phyloP scores from a whole-genome alignment of 2,888 invertebrate species.

The Erebia epiphron region DNA sequence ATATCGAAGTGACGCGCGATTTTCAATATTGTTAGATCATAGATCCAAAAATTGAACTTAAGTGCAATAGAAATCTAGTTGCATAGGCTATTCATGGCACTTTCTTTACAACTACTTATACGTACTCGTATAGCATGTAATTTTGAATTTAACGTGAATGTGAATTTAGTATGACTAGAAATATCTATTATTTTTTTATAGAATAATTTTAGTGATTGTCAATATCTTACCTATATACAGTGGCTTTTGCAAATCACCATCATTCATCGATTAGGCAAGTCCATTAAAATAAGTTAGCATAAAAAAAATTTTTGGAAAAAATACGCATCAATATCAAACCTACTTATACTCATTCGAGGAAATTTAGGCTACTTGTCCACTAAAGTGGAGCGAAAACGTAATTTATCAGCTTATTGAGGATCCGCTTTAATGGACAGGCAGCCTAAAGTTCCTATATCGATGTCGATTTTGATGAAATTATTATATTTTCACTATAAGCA shows the following conservation, averaged over 20 bases:
- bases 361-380: not conserved
- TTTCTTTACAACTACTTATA: slow-evolving; percentile 8
- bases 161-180: slow-evolving; percentile 30
- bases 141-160: slow-evolving; percentile 24
- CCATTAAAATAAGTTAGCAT: not conserved
- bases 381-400: no score
- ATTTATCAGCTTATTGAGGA: not conserved
- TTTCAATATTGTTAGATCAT: slow-evolving; percentile 20
- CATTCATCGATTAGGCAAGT: not conserved
- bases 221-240: not conserved
- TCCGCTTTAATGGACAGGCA: not conserved
- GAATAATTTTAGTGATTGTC: slow-evolving; percentile 32
- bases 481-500: slow-evolving; percentile 2
- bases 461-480: slow-evolving; percentile 3
- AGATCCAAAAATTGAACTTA: slow-evolving; percentile 31
- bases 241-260: slow-evolving; percentile 1
- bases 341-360: not conserved
- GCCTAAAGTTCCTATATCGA: not conserved
- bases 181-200: slow-evolving; percentile 35
- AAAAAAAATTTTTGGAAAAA: not conserved
- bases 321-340: not conserved
- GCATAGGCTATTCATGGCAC: not conserved
- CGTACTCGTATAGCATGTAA: not conserved
- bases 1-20: not conserved
- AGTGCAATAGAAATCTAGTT: slow-evolving; percentile 48